These are phyloP conservation scores for Exephanes ischioxanthus DNA, from an alignment of 2,888 invertebrate genomes.

Conservation along the genomic window DNA sequence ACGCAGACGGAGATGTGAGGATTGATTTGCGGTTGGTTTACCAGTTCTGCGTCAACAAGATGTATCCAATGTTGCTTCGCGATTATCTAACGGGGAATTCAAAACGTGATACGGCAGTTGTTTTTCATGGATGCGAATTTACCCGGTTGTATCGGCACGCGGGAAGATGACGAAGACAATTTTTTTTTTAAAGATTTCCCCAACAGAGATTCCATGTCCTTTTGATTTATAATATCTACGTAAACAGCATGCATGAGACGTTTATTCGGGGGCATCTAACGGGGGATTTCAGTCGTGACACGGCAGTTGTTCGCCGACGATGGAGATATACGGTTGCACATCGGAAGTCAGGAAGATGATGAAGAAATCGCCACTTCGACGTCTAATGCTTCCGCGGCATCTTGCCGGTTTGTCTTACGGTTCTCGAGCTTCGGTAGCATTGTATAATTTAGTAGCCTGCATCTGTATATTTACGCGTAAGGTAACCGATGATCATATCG, in stretches of 20 bases:
- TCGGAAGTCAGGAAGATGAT: not conserved
- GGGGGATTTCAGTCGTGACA: conserved; percentile 25
- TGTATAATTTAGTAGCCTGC: not conserved
- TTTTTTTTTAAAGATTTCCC: too few species aligned
- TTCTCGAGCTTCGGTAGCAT: conserved; percentile 39
- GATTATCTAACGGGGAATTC: conserved; percentile 35
- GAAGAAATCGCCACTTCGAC: conserved; percentile 56
- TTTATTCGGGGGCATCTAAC: conserved; percentile 17
- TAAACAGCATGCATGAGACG: conserved; percentile 1
- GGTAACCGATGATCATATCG: conserved; percentile 61
- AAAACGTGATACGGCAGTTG: not conserved
- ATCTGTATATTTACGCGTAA: conserved; percentile 13
- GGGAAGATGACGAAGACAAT: conserved; percentile 15
- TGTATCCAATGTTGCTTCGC: conserved; percentile 16
- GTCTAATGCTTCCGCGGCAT: conserved; percentile 58
- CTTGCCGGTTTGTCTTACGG: conserved; percentile 56
- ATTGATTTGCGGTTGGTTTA: conserved; percentile 56
- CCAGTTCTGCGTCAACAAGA: conserved; percentile 36
- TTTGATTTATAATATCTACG: not conserved
- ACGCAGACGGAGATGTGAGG: conserved; percentile 13
- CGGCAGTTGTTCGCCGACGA: not conserved
- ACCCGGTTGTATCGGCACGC: not conserved
- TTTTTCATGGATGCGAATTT: not conserved
- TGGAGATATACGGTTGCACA: not conserved
- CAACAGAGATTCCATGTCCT: not conserved